These are phyloP conservation scores for Haplochromis vanheusdeni DNA, from an alignment of 2,113 vertebrate genomes.

Conservation along the genomic window DNA sequence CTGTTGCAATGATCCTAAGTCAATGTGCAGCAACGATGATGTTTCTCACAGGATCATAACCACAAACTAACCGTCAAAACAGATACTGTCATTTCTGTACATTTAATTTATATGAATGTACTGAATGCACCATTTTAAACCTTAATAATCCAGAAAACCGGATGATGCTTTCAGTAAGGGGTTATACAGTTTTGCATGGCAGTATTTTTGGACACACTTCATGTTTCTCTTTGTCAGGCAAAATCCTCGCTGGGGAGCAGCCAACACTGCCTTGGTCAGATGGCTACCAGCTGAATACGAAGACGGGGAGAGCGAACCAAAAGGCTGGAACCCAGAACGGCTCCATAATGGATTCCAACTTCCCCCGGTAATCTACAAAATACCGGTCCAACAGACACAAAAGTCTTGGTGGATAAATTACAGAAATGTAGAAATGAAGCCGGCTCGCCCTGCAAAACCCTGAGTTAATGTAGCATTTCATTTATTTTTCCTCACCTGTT, in stretches of 20 bases:
- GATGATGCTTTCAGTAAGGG: neutral
- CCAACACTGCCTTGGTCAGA: constrained; percentile 79
- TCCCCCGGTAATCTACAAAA: constrained; percentile 75
- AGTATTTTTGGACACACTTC: constrained; percentile 16
- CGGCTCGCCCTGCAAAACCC: neutral
- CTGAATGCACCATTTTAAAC: neutral
- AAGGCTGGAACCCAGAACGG: constrained; percentile 81
- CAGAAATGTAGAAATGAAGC: constrained; percentile 5
- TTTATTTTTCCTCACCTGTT: constrained; percentile 24
- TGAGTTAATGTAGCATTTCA: constrained; percentile 1
- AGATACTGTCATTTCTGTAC: neutral
- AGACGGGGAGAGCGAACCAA: constrained; percentile 82
- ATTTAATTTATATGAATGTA: neutral
- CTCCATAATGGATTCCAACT: constrained; percentile 78
- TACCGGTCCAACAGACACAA: neutral
- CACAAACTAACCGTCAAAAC: neutral
- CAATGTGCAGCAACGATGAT: neutral
- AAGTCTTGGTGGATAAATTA: constrained; percentile 15
- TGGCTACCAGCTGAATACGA: constrained; percentile 93
- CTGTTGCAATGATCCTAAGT: neutral
- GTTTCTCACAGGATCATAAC: neutral
- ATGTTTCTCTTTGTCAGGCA: constrained; percentile 67
- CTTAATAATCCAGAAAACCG: neutral
- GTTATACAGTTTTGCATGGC: neutral
- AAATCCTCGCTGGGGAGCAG: constrained; percentile 86